These are phyloP conservation scores for Protobothrops flavoviridis DNA, from an alignment of 2,113 vertebrate genomes.

Conservation along the genomic window DNA sequence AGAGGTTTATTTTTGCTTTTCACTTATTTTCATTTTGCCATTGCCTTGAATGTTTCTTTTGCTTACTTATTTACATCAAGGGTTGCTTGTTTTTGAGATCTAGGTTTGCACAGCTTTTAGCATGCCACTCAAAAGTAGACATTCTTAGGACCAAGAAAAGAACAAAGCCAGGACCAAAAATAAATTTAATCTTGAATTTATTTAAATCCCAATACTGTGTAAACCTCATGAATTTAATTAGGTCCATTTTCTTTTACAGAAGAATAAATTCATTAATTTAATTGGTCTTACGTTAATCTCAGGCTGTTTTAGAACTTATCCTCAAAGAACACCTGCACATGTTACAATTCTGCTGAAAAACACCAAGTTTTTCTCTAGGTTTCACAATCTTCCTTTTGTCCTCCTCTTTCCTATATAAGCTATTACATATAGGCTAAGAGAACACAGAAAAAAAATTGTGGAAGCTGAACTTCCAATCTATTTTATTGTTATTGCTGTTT, in stretches of 20 bases:
- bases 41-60: background rate
- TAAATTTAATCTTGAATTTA: background rate
- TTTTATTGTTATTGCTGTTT: no score
- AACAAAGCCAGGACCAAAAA: background rate
- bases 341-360: slow-evolving; percentile 6
- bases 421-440: background rate
- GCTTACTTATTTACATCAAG: background rate
- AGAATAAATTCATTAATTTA: background rate
- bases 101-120: background rate
- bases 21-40: background rate
- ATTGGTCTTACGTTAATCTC: background rate
- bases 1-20: background rate
- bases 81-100: background rate
- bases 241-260: background rate
- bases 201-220: background rate
- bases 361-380: background rate
- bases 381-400: background rate
- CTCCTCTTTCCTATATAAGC: background rate
- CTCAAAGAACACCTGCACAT: background rate
- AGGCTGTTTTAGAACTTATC: background rate
- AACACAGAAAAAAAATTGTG: background rate
- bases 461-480: background rate
- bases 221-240: background rate
- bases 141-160: background rate
- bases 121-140: background rate